These are phyloP conservation scores for Mesocentrotus franciscanus DNA, from an alignment of 53 echinoderm and acorn worm genomes.

Conservation along the genomic window DNA sequence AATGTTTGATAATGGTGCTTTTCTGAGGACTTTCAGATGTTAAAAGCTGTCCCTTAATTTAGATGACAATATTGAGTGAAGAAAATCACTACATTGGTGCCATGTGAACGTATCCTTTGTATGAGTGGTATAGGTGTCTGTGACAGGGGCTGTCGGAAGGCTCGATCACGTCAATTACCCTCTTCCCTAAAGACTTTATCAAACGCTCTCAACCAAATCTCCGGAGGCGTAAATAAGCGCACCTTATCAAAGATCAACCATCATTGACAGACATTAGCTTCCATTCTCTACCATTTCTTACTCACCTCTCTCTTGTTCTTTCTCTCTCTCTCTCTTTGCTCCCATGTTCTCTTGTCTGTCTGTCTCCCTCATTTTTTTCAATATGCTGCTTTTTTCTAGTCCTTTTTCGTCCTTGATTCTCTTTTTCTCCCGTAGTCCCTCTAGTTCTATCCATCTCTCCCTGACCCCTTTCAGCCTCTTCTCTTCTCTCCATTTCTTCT, in stretches of 20 bases:
- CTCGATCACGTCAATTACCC: constrained; percentile 67
- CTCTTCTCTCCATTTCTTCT: too few species aligned
- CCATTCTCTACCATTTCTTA: constrained; percentile 33
- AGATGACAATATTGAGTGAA: background rate
- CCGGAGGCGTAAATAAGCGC: constrained; percentile 68
- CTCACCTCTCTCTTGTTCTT: constrained; percentile 14
- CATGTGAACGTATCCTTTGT: constrained; percentile 12
- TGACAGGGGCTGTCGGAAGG: constrained; percentile 63
- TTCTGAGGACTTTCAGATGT: background rate
- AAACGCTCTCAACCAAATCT: constrained; percentile 55
- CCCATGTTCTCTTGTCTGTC: background rate
- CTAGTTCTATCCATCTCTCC: too few species aligned
- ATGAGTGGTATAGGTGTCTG: constrained; percentile 27
- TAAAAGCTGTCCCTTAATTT: background rate
- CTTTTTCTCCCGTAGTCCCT: too few species aligned
- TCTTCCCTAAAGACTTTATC: constrained; percentile 68
- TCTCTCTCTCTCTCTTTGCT: background rate
- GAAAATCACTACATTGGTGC: background rate
- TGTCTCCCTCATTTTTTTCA: background rate
- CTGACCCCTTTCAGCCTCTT: too few species aligned
- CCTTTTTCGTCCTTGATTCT: too few species aligned
- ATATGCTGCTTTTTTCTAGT: too few species aligned
- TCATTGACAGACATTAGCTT: constrained; percentile 51
- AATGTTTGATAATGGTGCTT: background rate
- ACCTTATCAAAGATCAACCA: constrained; percentile 58